Evolutionary conservation across 1,140 invertebrate genomes (phyloP), one percentile per base, ranked within the genome.

Genomic region (Danaus plexippus): DNA sequence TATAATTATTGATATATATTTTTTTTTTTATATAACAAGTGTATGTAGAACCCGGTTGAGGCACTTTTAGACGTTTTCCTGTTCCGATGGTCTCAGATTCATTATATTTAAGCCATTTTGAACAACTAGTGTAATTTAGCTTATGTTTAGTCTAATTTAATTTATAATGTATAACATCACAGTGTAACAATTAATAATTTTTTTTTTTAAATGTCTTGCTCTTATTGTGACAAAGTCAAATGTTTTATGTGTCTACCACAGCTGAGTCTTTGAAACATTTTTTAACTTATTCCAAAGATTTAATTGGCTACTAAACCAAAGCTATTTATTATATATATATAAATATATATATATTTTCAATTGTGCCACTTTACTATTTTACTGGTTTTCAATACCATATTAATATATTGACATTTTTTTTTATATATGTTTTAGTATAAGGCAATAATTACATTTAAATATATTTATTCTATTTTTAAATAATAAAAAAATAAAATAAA

Each of bases 381-480:
- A 69, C 66, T 78, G 71, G 60, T 75, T 75, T 73, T 79, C 65
- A 58, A 67, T 70, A 69, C 60, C 57, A 70, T 68, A 76, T 63
- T 56, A 69, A 67, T 67, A 69, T 78, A 68, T 73, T 62, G 72
- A 75, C 68, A 67, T 66, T 69, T 70, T 72, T 73, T 70, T 69
- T 61, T 73, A 75, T n/a, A 32, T 32, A 32, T 32, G 7, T 32
- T 73, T 69, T 80, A 79, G 69, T 58, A 57, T 51, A 83, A 82
- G 71, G 67, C 68, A 80, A 78, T 79, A 74, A 81, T 71, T 67
- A 80, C 79, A 79, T 73, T 77, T 77, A 83, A 81, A 79, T 83
- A 83, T 85, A 86, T 86, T 86, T 86, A 85, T 86, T 83, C 59
- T 78, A 77, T 72, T 80, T 77, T n/a, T n/a, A n/a, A n/a, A n/a